Evolutionary conservation across 2,797 vertebrate genomes (phyloP).

Genomic region (Betta splendens): DNA sequence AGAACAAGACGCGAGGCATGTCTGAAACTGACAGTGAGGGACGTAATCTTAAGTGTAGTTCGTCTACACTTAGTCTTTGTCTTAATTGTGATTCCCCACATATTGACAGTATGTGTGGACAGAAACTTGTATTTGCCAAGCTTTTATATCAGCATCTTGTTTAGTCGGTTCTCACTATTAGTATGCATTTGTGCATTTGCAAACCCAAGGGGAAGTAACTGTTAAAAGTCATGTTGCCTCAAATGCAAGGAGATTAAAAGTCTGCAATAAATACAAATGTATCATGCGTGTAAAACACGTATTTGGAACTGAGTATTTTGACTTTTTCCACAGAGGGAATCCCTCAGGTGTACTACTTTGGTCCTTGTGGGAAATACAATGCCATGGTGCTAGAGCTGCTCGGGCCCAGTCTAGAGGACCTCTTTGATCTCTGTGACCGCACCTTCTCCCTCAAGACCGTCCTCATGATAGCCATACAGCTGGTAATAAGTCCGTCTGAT

Average conservation of each 20-base stretch:
- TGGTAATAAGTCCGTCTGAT: conserved; percentile 79
- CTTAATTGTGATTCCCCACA: not conserved
- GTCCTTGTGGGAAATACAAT: conserved; percentile 97
- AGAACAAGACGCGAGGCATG: conserved; percentile 4
- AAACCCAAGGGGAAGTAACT: too few species aligned
- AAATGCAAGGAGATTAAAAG: not conserved
- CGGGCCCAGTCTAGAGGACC: conserved; percentile 97
- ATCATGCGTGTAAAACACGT: not conserved
- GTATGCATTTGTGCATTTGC: too few species aligned
- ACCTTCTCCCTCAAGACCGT: conserved; percentile 98
- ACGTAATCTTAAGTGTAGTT: not conserved
- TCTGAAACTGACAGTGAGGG: conserved; percentile 33
- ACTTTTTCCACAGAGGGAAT: conserved; percentile 89
- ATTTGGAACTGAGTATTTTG: conserved; percentile 6
- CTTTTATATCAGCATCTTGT: not conserved
- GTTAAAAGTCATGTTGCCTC: too few species aligned
- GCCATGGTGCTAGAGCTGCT: conserved; percentile 99
- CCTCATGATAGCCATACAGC: conserved; percentile 99
- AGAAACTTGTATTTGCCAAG: not conserved
- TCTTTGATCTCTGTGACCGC: conserved; percentile 97
- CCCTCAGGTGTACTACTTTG: conserved; percentile 99
- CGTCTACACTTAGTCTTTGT: conserved; percentile 3
- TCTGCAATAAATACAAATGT: not conserved
- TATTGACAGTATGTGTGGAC: not conserved
- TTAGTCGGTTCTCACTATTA: too few species aligned